These are phyloP conservation scores for Drepana arcuata DNA, from an alignment of 1,140 invertebrate genomes.

Conservation along the genomic window DNA sequence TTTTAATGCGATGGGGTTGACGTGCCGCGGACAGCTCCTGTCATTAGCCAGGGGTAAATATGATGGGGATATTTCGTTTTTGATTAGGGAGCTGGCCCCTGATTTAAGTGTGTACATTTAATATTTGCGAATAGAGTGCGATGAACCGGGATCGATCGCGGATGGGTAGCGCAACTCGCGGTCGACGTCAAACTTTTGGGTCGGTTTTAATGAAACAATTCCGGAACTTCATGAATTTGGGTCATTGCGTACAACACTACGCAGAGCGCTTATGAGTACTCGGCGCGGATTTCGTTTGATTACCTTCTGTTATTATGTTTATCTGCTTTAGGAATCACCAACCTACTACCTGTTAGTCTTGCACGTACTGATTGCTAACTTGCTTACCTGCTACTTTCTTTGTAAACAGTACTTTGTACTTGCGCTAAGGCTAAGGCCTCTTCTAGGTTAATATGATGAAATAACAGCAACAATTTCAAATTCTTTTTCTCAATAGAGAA, in stretches of 20 bases:
- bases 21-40: slow-evolving; percentile 29
- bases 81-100: slow-evolving; percentile 27
- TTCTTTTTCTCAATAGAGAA: no score
- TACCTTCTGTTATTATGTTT: no score
- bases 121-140: slow-evolving; percentile 25
- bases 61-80: slow-evolving; percentile 38
- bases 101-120: slow-evolving; percentile 14
- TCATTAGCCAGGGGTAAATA: slow-evolving; percentile 31
- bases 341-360: no score
- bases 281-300: slow-evolving; percentile 13
- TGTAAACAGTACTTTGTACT: no score
- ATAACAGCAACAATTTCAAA: no score
- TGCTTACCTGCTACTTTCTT: no score
- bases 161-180: slow-evolving; percentile 18
- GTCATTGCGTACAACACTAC: slow-evolving; percentile 37
- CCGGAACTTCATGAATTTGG: slow-evolving; percentile 34
- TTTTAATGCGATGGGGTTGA: slow-evolving; percentile 64
- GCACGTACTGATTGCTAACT: no score
- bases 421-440: no score
- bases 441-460: no score
- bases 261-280: slow-evolving; percentile 17
- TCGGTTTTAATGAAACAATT: slow-evolving; percentile 53
- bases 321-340: no score
- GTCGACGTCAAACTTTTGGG: slow-evolving; percentile 39
- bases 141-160: slow-evolving; percentile 41